Evolutionary conservation across 1,140 invertebrate species (phyloP).

Genomic region (Atopsyche davidsoni): DNA sequence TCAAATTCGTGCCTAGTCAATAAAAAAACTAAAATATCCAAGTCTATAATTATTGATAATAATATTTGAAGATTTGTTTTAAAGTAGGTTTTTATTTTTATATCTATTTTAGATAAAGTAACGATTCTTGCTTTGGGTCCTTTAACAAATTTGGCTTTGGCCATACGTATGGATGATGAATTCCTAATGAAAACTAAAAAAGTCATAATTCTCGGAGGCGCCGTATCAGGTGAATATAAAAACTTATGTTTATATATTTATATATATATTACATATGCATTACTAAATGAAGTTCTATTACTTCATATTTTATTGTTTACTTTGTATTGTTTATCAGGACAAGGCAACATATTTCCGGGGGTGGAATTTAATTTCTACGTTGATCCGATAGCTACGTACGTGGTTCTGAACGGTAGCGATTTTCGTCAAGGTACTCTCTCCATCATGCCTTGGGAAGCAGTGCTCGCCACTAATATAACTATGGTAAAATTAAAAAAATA

Average conservation of each 20-base stretch:
- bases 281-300: conserved; percentile 14
- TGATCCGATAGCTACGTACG: conserved; percentile 58
- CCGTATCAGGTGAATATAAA: conserved; percentile 50
- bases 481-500: conserved; percentile 32
- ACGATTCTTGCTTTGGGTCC: conserved; percentile 62
- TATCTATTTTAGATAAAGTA: conserved; percentile 43
- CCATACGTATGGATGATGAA: conserved; percentile 56
- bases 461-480: conserved; percentile 26
- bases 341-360: conserved; percentile 47
- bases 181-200: conserved; percentile 56
- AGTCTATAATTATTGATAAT: too few species aligned
- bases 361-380: conserved; percentile 62
- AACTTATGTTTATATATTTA: too few species aligned
- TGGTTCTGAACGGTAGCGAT: conserved; percentile 46
- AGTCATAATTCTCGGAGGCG: conserved; percentile 68
- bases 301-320: neutral
- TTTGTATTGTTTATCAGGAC: conserved; percentile 14
- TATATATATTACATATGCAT: too few species aligned
- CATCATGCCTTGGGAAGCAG: conserved; percentile 48
- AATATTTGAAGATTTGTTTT: too few species aligned
- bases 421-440: conserved; percentile 29
- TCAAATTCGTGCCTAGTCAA: conserved; percentile 12
- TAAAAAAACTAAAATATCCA: too few species aligned
- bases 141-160: conserved; percentile 67
- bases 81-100: too few species aligned